Percentiles rank a stretch among this genome's conserved stretches.
Conservation (phyloP, 1,140 invertebrate species). For the Calliphora vicina region DNA sequence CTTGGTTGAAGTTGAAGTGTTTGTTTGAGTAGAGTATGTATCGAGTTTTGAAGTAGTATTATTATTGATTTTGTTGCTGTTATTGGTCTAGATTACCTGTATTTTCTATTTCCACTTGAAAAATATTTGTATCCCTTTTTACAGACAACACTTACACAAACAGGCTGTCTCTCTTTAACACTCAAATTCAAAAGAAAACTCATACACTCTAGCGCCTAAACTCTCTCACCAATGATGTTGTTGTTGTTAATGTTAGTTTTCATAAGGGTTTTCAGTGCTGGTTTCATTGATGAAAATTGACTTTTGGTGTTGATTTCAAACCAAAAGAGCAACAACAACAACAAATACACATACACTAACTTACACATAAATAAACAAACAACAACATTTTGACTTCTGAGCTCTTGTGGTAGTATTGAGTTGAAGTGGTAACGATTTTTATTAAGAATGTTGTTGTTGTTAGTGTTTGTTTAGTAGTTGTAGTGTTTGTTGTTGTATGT, state of each 20-base stretch:
- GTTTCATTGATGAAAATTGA: conserved; percentile 31
- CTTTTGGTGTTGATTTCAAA: conserved; percentile 23
- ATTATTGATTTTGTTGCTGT: neutral
- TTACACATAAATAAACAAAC: too few relatives aligned
- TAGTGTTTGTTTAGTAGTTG: neutral
- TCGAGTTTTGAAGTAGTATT: neutral
- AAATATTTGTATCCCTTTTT: neutral
- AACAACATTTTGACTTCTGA: neutral
- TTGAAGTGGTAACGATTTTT: too few relatives aligned
- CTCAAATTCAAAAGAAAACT: neutral
- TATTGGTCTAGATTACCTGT: neutral
- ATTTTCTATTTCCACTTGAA: neutral
- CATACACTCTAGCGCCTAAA: neutral
- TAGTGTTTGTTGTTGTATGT: conserved; percentile 1
- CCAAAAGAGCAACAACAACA: neutral
- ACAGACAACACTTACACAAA: neutral
- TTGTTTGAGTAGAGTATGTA: neutral
- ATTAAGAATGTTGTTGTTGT: neutral
- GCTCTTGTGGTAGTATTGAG: conserved; percentile 15
- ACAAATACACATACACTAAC: too few relatives aligned
- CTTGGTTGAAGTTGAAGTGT: neutral
- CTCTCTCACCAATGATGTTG: neutral
- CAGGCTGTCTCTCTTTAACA: neutral
- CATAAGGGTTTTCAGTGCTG: neutral
- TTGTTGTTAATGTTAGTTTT: neutral